Conservation (phyloP, 2,888 invertebrate species). For the Auanema freiburgensis region DNA sequence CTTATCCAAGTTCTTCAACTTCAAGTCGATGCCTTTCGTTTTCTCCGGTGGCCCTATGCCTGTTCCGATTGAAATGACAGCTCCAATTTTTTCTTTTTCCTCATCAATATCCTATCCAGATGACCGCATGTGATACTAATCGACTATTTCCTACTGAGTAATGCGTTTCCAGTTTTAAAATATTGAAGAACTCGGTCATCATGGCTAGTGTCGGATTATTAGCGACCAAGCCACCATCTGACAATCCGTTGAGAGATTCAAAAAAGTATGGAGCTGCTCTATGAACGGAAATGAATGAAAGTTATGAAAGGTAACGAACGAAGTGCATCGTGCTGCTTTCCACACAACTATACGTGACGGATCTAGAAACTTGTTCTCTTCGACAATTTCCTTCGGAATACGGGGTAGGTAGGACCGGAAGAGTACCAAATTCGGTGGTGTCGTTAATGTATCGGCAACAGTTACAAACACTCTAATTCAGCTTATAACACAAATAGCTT, state of each 20-base stretch:
- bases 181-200: slow-evolving; percentile 30
- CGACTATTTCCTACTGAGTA: slow-evolving; percentile 16
- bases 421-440: slow-evolving; percentile 36
- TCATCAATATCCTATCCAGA: slow-evolving; percentile 16
- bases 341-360: slow-evolving; percentile 35
- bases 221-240: slow-evolving; percentile 43
- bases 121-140: not conserved
- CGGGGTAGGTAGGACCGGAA: slow-evolving; percentile 37
- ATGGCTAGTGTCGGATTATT: slow-evolving; percentile 43
- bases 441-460: slow-evolving; percentile 36
- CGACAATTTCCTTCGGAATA: slow-evolving; percentile 15
- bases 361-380: slow-evolving; percentile 34
- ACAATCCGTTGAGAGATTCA: slow-evolving; percentile 39
- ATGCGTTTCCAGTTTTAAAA: slow-evolving; percentile 32
- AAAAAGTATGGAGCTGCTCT: slow-evolving; percentile 44
- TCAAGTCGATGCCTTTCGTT: slow-evolving; percentile 41
- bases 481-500: not conserved
- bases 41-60: slow-evolving; percentile 34
- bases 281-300: not conserved
- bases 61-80: slow-evolving; percentile 39
- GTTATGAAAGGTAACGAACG: slow-evolving; percentile 20
- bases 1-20: slow-evolving; percentile 6
- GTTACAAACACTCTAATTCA: slow-evolving; percentile 27
- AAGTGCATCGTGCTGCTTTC: slow-evolving; percentile 43
- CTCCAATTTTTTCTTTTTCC: slow-evolving; percentile 33